These are phyloP conservation scores for Melanerpes formicivorus DNA, from an alignment of 2,113 vertebrate species.

Conservation along the genomic window DNA sequence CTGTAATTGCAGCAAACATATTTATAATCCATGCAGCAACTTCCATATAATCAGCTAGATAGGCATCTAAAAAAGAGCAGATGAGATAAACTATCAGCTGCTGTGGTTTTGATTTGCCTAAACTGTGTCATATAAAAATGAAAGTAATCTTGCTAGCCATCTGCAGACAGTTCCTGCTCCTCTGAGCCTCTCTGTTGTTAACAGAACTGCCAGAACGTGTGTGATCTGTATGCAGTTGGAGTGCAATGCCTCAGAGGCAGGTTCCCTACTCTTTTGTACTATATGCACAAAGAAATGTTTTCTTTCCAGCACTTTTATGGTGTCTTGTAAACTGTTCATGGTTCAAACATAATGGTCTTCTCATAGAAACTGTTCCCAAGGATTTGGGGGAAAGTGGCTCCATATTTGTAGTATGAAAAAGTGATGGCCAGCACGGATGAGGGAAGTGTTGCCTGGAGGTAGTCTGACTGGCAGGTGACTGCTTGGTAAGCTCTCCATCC, in stretches of 20 bases:
- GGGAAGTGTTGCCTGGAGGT: background rate
- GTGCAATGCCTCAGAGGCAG: background rate
- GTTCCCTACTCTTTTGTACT: background rate
- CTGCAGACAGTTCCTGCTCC: conserved; percentile 36
- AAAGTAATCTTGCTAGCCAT: conserved; percentile 54
- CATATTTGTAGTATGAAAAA: background rate
- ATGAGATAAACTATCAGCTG: conserved; percentile 47
- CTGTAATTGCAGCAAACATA: conserved; percentile 14
- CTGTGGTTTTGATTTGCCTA: conserved; percentile 50
- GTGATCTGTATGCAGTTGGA: conserved; percentile 20
- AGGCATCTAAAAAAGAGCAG: conserved; percentile 27
- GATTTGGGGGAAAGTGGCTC: background rate
- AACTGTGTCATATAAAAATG: conserved; percentile 18
- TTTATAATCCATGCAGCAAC: conserved; percentile 13
- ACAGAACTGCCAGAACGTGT: conserved; percentile 32
- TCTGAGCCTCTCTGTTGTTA: conserved; percentile 4
- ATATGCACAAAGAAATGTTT: background rate
- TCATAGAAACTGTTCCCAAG: background rate
- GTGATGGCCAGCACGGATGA: background rate
- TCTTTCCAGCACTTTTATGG: background rate
- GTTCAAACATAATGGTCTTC: background rate
- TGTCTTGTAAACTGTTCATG: background rate
- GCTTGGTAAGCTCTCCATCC: background rate
- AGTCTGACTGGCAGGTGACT: background rate
- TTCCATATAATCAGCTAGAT: conserved; percentile 41